Evolutionary conservation across 2,797 vertebrate species (phyloP), one percentile per base, ranked within the genome.

Genomic region (Agapornis canus): DNA sequence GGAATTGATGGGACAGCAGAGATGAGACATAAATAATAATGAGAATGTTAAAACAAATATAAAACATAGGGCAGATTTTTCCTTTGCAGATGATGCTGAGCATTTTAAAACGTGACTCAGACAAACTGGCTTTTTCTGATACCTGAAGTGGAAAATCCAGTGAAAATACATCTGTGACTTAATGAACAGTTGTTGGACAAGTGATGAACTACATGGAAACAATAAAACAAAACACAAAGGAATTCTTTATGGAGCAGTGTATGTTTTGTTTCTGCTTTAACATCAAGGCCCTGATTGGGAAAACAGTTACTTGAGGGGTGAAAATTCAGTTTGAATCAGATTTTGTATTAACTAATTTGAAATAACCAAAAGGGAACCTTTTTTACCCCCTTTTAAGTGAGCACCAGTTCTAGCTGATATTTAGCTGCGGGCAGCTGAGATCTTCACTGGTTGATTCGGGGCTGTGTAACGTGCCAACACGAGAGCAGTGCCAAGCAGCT

Each of bases 391-490:
- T 13, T 78, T 70, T 54, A 6, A 20, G 65, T n/a, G 19, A 52
- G 32, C 48, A 40, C 26, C 51, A 35, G 23, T 78, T 83, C 21
- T 81, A 61, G 20, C 37, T 87, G 77, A 37, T 73, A 71, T 35
- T 95, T 85, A 80, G 65, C 90, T 89, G 26, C 76, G 81, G 76
- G 73, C 89, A 90, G 86, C 84, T 75, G 49, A 94, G 57, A 51
- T 70, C 82, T 82, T 87, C 68, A 64, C 14, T 85, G 68, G 19
- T 32, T 71, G 72, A 42, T 82, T 78, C 0, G 0, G 37, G 75
- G 42, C 81, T 85, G 79, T 87, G 31, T 25, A 85, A 87, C 37
- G 15, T 15, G 82, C 84, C 88, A 94, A 23, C 81, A 35, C 4
- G 63, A 92, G 80, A 69, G 43, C 59, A 47, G 56, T 75, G 81